These are phyloP conservation scores for Merluccius polli DNA, from an alignment of 2,797 vertebrate genomes.

Conservation along the genomic window DNA sequence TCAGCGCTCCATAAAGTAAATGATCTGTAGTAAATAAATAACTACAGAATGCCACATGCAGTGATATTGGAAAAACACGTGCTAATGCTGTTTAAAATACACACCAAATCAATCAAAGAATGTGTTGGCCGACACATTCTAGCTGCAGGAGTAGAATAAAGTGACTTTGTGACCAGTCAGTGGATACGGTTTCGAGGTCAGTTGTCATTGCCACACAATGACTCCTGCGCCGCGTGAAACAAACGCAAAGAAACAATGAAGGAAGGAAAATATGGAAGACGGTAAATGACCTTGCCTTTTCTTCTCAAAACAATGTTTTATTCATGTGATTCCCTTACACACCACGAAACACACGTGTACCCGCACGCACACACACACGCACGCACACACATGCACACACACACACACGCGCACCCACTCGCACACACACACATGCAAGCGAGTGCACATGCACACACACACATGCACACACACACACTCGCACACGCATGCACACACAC, in stretches of 20 bases:
- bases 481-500: neutral
- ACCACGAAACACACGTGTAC: neutral
- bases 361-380: neutral
- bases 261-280: neutral
- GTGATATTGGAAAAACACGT: neutral
- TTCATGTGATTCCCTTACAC: conserved; percentile 32
- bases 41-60: neutral
- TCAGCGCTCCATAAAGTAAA: neutral
- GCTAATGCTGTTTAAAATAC: neutral
- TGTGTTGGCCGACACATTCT: neutral
- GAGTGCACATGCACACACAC: neutral
- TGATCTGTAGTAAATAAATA: neutral
- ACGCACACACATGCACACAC: neutral
- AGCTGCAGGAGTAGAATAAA: neutral
- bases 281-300: conserved; percentile 8
- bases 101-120: neutral
- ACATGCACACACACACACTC: neutral
- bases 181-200: neutral
- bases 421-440: neutral
- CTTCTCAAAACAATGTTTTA: conserved; percentile 25
- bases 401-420: neutral
- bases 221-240: neutral
- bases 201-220: neutral
- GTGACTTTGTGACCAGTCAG: neutral
- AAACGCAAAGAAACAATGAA: neutral